Evolutionary conservation across 2,797 vertebrate genomes (phyloP).

Genomic region (Champsocephalus esox): DNA sequence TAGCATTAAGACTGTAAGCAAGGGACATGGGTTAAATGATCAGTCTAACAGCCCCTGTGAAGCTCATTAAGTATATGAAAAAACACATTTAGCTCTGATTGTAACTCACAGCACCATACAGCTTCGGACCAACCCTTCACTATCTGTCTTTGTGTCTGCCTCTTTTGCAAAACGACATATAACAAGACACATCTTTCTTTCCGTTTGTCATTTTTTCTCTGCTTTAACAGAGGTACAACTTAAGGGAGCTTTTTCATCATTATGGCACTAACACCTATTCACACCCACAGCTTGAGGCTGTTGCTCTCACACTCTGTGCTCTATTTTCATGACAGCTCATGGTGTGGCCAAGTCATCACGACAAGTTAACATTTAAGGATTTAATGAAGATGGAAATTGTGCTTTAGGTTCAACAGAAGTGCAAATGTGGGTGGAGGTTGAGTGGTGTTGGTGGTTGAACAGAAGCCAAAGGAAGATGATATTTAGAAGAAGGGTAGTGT

Average conservation of each 20-base stretch:
- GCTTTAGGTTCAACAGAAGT: conserved; percentile 34
- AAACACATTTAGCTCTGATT: conserved; percentile 20
- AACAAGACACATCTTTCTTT: conserved; percentile 22
- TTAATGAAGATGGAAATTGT: conserved; percentile 45
- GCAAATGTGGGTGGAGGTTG: conserved; percentile 40
- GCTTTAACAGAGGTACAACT: conserved; percentile 35
- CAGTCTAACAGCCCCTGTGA: neutral
- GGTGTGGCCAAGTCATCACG: conserved; percentile 48
- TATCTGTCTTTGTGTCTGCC: neutral
- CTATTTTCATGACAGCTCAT: conserved; percentile 59
- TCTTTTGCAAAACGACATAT: conserved; percentile 12
- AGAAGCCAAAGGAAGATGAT: conserved; percentile 5
- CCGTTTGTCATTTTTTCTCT: neutral
- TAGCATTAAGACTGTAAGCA: neutral
- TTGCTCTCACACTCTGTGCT: conserved; percentile 62
- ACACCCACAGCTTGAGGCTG: conserved; percentile 71
- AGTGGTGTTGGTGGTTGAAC: conserved; percentile 8
- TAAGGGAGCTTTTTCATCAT: conserved; percentile 56
- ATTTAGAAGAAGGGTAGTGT: neutral
- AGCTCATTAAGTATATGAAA: neutral
- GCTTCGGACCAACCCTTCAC: neutral
- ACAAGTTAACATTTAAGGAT: conserved; percentile 60
- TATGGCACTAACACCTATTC: conserved; percentile 72
- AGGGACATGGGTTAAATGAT: neutral
- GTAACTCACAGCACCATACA: neutral